Evolutionary conservation across 2,888 invertebrate species (phyloP).

Genomic region (Chesias legatella): DNA sequence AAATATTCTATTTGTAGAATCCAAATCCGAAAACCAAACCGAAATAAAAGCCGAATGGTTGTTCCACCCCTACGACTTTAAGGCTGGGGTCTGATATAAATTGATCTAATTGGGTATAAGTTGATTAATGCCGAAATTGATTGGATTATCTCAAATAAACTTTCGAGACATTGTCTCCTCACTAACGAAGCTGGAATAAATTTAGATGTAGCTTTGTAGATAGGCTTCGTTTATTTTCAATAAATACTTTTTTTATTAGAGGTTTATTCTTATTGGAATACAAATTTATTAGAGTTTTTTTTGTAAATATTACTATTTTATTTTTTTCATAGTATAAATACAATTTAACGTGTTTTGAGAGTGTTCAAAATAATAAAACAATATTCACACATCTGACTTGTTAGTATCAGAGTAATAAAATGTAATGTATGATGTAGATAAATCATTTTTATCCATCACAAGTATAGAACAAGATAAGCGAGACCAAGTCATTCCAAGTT

Average conservation of each 20-base stretch:
- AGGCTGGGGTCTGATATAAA: slow-evolving; percentile 19
- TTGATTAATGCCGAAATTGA: slow-evolving; percentile 24
- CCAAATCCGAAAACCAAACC: background rate
- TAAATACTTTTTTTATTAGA: slow-evolving; percentile 1
- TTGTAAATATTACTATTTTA: background rate
- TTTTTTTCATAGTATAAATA: too few species aligned
- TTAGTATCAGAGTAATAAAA: slow-evolving; percentile 6
- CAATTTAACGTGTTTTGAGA: slow-evolving; percentile 13
- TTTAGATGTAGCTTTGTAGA: slow-evolving; percentile 10
- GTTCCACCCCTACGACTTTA: slow-evolving; percentile 3
- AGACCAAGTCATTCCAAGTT: too few species aligned
- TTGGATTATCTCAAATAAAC: slow-evolving; percentile 18
- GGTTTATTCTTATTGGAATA: too few species aligned
- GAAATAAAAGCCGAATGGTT: background rate
- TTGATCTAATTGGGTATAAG: slow-evolving; percentile 27
- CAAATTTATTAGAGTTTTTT: too few species aligned
- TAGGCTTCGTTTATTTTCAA: slow-evolving; percentile 5
- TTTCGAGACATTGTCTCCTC: slow-evolving; percentile 18
- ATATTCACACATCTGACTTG: slow-evolving; percentile 1
- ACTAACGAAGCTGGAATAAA: slow-evolving; percentile 10
- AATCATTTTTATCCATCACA: too few species aligned
- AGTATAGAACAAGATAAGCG: too few species aligned
- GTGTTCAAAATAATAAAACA: slow-evolving; percentile 17
- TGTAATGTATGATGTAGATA: too few species aligned
- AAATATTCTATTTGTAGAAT: background rate